Evolutionary conservation across 2,113 vertebrate genomes (phyloP), one percentile per base, ranked within the genome.

Genomic region (Strigops habroptila): DNA sequence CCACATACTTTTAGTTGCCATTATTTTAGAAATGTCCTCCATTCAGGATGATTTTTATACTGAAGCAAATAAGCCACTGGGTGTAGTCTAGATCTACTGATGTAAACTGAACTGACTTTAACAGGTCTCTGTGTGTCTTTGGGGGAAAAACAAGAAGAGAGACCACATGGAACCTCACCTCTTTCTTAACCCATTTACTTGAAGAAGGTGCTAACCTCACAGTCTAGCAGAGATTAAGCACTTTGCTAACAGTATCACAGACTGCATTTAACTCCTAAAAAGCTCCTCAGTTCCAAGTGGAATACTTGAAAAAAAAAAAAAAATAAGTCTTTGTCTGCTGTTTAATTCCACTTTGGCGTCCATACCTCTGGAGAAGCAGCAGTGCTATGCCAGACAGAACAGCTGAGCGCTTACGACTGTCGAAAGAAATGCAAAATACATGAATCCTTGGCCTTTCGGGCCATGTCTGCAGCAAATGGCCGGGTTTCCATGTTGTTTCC

Each of bases 191-290:
- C 88, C 69, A 69, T 87, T 88, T 64, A n/a, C 86, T 62, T 10
- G 62, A 65, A 69, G 77, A 85, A 95, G 88, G 95, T 35, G 96
- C 77, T 87, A 92, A 82, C 86, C 86, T 86, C 79, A 7, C 64
- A 53, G 92, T 28, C 80, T 69, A 52, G 86, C 82, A 14, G 80
- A 94, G 93, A 88, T 82, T 86, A 87, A 91, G 74, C 88, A 37
- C 88, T 93, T 81, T 35, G 80, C 60, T 82, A 88, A 84, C 62
- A 48, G 52, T 37, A 59, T 76, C 69, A 76, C 19, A 25, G 48
- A 41, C 77, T 53, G 68, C 33, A 16, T 74, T 80, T 86, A 94
- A 86, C 90, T 67, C 79, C 69, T 67, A 7, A 64, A 91, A 84
- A 65, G 35, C 87, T 55, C 43, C 80, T 76, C n/a, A 1, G 69